phyloP scores from a whole-genome alignment of 2,113 vertebrate genomes.

The Euleptes europaea region DNA sequence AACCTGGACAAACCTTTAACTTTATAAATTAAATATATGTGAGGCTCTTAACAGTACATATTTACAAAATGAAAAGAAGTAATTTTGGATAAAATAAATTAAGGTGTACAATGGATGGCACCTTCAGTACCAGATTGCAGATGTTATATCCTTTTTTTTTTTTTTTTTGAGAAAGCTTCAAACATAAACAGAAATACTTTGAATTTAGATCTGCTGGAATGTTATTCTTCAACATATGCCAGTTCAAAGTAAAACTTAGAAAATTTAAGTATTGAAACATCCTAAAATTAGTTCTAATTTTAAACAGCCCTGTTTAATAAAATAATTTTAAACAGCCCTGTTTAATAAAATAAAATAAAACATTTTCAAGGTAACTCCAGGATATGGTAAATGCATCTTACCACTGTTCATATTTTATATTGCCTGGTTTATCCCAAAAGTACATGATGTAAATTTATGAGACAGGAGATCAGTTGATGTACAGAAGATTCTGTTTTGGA shows the following conservation, averaged over 20 bases:
- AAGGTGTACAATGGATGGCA: not conserved
- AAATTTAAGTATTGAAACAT: not conserved
- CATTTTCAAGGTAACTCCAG: not conserved
- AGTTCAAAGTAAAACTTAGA: not conserved
- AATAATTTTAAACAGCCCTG: too few relatives aligned
- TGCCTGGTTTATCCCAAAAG: not conserved
- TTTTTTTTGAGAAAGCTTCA: not conserved
- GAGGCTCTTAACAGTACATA: conserved; percentile 42
- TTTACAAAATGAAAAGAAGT: not conserved
- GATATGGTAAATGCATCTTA: not conserved
- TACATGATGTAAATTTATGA: not conserved
- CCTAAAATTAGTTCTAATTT: not conserved
- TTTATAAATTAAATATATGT: not conserved
- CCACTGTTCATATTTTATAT: not conserved
- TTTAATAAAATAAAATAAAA: too few relatives aligned
- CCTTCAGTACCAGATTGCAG: not conserved
- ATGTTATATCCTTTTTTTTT: not conserved
- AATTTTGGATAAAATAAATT: not conserved
- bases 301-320: not conserved
- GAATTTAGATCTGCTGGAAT: too few relatives aligned
- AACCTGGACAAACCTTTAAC: not conserved
- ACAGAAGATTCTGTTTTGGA: not conserved
- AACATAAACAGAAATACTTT: not conserved
- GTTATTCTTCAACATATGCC: not conserved
- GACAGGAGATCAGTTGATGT: not conserved